Evolutionary conservation across 2,797 vertebrate species (phyloP).

Genomic region (Cygnus olor): DNA sequence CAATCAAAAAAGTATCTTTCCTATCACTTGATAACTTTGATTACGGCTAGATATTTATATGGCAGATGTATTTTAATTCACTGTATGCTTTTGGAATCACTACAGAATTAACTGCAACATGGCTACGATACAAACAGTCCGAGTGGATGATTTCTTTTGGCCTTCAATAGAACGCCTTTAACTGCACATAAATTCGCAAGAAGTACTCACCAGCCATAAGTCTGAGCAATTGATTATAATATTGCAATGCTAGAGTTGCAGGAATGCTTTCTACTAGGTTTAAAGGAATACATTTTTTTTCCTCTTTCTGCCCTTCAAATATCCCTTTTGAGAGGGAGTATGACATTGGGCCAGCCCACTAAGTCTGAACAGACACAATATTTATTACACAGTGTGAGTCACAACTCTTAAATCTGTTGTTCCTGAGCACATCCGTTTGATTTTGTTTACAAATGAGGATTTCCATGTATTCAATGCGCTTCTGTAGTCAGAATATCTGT

Average conservation of each 20-base stretch:
- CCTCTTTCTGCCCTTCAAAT: background rate
- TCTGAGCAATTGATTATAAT: background rate
- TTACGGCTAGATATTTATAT: background rate
- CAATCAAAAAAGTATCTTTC: background rate
- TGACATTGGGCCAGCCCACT: background rate
- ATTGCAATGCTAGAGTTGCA: background rate
- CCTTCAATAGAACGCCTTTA: background rate
- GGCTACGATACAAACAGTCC: background rate
- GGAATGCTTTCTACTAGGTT: background rate
- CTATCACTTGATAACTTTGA: background rate
- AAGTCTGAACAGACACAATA: background rate
- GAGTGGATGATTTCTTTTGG: background rate
- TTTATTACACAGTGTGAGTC: background rate
- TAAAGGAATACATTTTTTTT: background rate
- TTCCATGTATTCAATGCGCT: background rate
- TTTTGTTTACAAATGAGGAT: slow-evolving; percentile 4
- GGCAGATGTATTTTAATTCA: background rate
- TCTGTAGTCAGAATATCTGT: background rate
- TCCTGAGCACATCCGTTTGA: background rate
- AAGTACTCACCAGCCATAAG: background rate
- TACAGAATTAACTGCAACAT: background rate
- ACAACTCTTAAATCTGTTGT: background rate
- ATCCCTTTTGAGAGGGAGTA: background rate
- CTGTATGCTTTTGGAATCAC: background rate
- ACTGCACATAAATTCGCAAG: background rate